Base-by-base conservation (phyloP, 1,140 invertebrate species). In the Ylistrum balloti region DNA sequence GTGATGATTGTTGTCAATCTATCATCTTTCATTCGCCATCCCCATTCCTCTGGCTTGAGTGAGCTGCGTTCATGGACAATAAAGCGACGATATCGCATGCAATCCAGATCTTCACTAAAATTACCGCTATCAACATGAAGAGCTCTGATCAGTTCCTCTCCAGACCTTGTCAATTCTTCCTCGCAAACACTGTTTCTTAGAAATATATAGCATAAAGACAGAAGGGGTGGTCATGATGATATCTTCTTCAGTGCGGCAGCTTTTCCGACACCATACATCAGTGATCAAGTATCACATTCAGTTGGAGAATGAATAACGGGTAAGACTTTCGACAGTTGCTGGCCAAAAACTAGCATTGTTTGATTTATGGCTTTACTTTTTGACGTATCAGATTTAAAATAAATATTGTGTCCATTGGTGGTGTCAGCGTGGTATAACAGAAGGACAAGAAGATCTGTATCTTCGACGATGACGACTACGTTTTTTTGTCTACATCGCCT, bases 281-380 rank as follows among this genome's bases (percentile, higher is more conserved):
- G 33, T 0, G 92, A 92, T 0, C 91, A 91, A 22, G 91, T 92
- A 34, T 92, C 92, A 33, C 92, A 92, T 22, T 90, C 92, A 15
- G 48, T 34, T 15, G 90, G 9, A 2, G 92, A 87, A 90, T 91
- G 89, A 20, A 90, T 35, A 86, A 92, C 90, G 5, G 89, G 85
- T 11, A 92, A 28, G 33, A 88, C 20, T 33, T 38, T 38, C 56
- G 87, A 90, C 15, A 88, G 11, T 15, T 88, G 10, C 9, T 45
- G 2, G 33, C 90, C 90, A 10, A 91, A 41, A 5, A 85, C n/a
- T 86, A n/a, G 15, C 38, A 34, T 20, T 48, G n/a, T 38, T 48
- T 87, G 9, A 90, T 86, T 33, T 28, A 20, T 87, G 15, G 32
- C 9, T n/a, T 90, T 90, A n/a, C 48, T 33, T 20, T 33, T 86